phyloP scores from a whole-genome alignment of 1,140 invertebrate species.

The Hyphantria cunea region DNA sequence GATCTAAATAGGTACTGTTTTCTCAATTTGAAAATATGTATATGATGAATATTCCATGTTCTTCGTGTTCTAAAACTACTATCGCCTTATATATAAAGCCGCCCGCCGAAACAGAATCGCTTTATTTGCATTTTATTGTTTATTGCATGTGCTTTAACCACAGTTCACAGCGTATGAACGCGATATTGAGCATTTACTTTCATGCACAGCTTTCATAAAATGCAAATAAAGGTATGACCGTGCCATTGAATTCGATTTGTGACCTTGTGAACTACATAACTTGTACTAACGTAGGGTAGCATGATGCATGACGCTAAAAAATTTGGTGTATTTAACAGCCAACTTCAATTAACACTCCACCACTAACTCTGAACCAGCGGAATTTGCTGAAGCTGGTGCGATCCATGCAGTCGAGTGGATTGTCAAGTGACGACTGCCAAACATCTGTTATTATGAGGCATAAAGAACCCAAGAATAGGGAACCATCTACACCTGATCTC shows the following conservation, averaged over 20 bases:
- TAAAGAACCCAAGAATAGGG: slow-evolving; percentile 72
- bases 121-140: slow-evolving; percentile 81
- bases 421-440: slow-evolving; percentile 80
- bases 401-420: slow-evolving; percentile 80
- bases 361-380: slow-evolving; percentile 82
- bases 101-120: slow-evolving; percentile 62
- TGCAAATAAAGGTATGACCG: slow-evolving; percentile 73
- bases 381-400: slow-evolving; percentile 82
- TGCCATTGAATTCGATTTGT: slow-evolving; percentile 41
- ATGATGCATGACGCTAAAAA: slow-evolving; percentile 75
- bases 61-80: slow-evolving; percentile 49
- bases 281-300: slow-evolving; percentile 57
- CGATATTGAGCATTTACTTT: slow-evolving; percentile 54
- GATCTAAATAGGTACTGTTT: too few relatives aligned
- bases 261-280: slow-evolving; percentile 44
- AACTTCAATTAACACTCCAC: slow-evolving; percentile 75
- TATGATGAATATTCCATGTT: slow-evolving; percentile 39
- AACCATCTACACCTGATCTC: slow-evolving; percentile 80
- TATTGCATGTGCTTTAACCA: slow-evolving; percentile 77
- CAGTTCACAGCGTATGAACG: slow-evolving; percentile 54
- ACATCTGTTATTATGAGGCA: slow-evolving; percentile 80
- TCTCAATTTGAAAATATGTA: slow-evolving; percentile 11
- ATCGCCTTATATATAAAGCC: slow-evolving; percentile 47
- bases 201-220: slow-evolving; percentile 80
- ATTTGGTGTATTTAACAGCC: slow-evolving; percentile 80